Conservation (phyloP, 1,140 invertebrate species). For the Orchestia grillus region DNA sequence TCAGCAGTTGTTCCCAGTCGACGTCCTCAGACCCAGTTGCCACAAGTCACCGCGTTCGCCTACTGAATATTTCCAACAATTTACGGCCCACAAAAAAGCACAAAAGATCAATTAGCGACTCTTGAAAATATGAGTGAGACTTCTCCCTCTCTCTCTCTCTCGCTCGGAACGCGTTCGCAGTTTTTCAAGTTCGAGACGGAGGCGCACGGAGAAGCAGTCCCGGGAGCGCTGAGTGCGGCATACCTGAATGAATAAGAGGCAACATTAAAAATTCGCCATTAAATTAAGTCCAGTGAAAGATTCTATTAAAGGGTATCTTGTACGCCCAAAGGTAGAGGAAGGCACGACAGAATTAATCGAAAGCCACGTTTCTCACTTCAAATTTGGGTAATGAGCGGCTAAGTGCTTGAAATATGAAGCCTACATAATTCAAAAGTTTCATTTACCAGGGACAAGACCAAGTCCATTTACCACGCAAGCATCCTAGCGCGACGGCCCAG, state of each 20-base stretch:
- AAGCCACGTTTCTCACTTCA: conserved; percentile 4
- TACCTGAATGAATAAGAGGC: conserved; percentile 10
- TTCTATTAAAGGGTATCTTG: neutral
- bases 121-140: conserved; percentile 26
- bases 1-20: conserved; percentile 14
- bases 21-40: neutral
- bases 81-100: neutral
- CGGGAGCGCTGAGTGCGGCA: neutral
- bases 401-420: neutral
- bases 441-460: conserved; percentile 45
- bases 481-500: neutral
- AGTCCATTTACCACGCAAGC: conserved; percentile 47
- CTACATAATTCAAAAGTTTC: conserved; percentile 44
- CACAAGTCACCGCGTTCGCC: conserved; percentile 18
- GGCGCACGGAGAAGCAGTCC: neutral
- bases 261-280: conserved; percentile 1
- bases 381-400: conserved; percentile 28
- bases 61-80: conserved; percentile 36
- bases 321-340: neutral
- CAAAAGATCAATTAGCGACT: conserved; percentile 42
- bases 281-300: neutral
- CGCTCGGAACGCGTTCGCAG: neutral
- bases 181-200: conserved; percentile 15
- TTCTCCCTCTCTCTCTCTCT: neutral
- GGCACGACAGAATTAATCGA: conserved; percentile 12